These are phyloP conservation scores for Rhodophaea formosa DNA, from an alignment of 2,888 invertebrate genomes.

Conservation along the genomic window DNA sequence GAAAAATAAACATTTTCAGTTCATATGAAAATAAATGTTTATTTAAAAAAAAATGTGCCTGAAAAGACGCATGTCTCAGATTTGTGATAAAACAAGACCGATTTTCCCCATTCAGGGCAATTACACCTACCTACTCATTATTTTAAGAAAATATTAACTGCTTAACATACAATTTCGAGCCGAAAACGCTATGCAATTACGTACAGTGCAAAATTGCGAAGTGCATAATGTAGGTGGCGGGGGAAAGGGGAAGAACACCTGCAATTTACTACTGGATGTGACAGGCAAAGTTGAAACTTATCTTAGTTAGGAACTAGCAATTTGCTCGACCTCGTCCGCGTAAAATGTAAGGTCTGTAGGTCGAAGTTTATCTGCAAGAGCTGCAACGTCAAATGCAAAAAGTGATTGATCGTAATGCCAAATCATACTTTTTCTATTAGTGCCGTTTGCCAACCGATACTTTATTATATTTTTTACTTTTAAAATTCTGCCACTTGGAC, in stretches of 20 bases:
- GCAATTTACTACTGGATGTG: conserved; percentile 40
- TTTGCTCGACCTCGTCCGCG: too few relatives aligned
- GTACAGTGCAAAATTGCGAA: conserved; percentile 58
- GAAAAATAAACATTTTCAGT: too few relatives aligned
- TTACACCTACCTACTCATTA: conserved; percentile 60
- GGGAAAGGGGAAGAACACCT: not conserved
- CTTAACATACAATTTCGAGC: conserved; percentile 64
- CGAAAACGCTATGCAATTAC: conserved; percentile 66
- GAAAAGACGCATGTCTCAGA: conserved; percentile 29
- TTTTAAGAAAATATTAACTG: conserved; percentile 64
- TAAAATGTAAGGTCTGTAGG: too few relatives aligned
- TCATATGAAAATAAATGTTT: too few relatives aligned
- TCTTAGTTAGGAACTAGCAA: too few relatives aligned
- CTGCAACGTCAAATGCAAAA: too few relatives aligned
- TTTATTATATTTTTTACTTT: too few relatives aligned
- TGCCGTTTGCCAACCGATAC: too few relatives aligned
- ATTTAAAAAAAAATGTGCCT: not conserved
- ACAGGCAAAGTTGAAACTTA: not conserved
- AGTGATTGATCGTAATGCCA: too few relatives aligned
- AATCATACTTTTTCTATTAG: too few relatives aligned
- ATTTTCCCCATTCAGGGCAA: conserved; percentile 45
- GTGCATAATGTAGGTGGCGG: conserved; percentile 44
- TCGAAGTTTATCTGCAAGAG: too few relatives aligned
- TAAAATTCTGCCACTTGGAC: too few relatives aligned
- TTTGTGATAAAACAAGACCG: conserved; percentile 41